Evolutionary conservation across 2,888 invertebrate genomes (phyloP).

Genomic region (Archaeoteleia sp.): DNA sequence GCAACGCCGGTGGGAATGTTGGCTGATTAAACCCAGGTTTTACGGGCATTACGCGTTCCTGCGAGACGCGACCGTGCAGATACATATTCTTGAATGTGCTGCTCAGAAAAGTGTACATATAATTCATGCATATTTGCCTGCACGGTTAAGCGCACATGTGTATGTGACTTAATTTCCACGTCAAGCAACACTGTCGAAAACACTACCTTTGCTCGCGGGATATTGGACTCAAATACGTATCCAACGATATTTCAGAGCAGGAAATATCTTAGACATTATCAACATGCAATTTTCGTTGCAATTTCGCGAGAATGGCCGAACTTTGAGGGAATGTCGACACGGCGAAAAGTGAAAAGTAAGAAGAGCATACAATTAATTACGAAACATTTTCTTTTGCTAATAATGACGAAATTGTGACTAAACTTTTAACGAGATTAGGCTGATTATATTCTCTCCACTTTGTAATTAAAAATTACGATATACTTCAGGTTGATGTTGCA

Average conservation of each 20-base stretch:
- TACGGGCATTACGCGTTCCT: constrained; percentile 60
- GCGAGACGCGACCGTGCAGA: constrained; percentile 33
- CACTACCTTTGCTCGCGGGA: constrained; percentile 1
- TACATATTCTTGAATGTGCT: constrained; percentile 4
- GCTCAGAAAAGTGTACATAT: constrained; percentile 7
- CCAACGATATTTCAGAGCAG: neutral
- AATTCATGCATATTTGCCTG: constrained; percentile 11
- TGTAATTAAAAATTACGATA: too few relatives aligned
- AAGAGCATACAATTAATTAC: neutral
- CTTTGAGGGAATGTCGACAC: neutral
- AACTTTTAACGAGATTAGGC: too few relatives aligned
- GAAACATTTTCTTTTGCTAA: neutral
- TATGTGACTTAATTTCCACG: constrained; percentile 14
- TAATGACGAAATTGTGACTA: too few relatives aligned
- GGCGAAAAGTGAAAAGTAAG: neutral
- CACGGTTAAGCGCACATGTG: constrained; percentile 4
- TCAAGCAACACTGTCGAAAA: constrained; percentile 15
- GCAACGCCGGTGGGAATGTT: constrained; percentile 16
- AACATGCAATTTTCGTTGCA: neutral
- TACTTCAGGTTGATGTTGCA: too few relatives aligned
- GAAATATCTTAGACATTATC: constrained; percentile 5
- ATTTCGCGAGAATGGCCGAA: neutral
- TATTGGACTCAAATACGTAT: neutral
- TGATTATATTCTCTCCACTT: too few relatives aligned
- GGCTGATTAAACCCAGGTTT: constrained; percentile 64